phyloP scores from a whole-genome alignment of 2,113 vertebrate species.

The Gymnarchus niloticus region DNA sequence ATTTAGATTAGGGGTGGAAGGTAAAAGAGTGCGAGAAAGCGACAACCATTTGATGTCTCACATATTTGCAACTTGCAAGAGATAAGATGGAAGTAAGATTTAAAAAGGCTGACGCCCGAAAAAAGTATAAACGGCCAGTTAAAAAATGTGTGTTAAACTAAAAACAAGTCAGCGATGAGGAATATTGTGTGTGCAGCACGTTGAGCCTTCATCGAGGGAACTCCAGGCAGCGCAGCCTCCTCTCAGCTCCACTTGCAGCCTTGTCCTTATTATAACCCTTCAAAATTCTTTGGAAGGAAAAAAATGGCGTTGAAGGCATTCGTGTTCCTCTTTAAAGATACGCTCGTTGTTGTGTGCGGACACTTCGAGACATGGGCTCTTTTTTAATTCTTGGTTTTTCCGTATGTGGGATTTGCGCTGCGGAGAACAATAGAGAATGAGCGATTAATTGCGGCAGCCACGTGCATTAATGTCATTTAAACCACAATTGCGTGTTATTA shows the following conservation, averaged over 20 bases:
- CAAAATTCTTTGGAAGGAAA: neutral
- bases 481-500: neutral
- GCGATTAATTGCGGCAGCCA: neutral
- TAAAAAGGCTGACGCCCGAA: neutral
- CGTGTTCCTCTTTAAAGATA: neutral
- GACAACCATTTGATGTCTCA: neutral
- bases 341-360: neutral
- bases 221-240: neutral
- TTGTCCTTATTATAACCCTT: neutral
- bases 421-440: neutral
- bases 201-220: neutral
- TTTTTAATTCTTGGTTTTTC: neutral
- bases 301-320: neutral
- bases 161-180: neutral
- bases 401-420: neutral
- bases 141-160: neutral
- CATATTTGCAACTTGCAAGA: neutral
- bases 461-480: constrained; percentile 3
- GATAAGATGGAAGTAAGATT: neutral
- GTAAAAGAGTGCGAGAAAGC: neutral
- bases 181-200: neutral
- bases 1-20: neutral
- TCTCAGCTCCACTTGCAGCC: too few relatives aligned
- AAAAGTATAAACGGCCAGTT: neutral
- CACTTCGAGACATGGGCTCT: neutral